These are phyloP conservation scores for Drosophila phalerata DNA, from an alignment of 2,888 invertebrate species.

Conservation along the genomic window DNA sequence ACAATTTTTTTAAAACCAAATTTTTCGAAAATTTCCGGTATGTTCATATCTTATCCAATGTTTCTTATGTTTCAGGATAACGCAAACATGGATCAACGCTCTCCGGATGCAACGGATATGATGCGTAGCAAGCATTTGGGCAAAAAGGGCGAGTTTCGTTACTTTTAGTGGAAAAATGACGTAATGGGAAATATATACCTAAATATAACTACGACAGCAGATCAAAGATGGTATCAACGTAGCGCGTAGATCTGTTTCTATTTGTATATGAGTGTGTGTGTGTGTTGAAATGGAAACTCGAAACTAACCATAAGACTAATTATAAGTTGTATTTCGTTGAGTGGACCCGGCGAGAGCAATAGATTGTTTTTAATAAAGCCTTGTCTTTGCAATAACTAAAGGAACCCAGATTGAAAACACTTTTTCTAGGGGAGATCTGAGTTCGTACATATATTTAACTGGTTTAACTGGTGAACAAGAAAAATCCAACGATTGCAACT, in stretches of 20 bases:
- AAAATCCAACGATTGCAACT: slow-evolving; percentile 65
- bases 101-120: slow-evolving; percentile 91
- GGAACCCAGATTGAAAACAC: slow-evolving; percentile 37
- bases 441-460: slow-evolving; percentile 19
- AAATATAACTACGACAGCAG: slow-evolving; percentile 15
- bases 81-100: slow-evolving; percentile 83
- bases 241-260: slow-evolving; percentile 42
- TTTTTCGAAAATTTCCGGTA: too few relatives aligned
- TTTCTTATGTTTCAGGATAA: slow-evolving; percentile 56
- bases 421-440: not conserved
- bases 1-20: not conserved
- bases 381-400: slow-evolving; percentile 69
- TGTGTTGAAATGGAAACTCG: slow-evolving; percentile 50
- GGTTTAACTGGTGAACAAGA: slow-evolving; percentile 66
- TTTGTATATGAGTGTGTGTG: slow-evolving; percentile 46
- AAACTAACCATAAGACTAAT: slow-evolving; percentile 70
- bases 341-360: slow-evolving; percentile 51
- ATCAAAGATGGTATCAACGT: slow-evolving; percentile 17
- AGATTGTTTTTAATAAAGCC: slow-evolving; percentile 73
- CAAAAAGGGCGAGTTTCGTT: slow-evolving; percentile 97
- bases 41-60: too few relatives aligned
- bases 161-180: slow-evolving; percentile 88
- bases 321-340: slow-evolving; percentile 66
- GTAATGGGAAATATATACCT: slow-evolving; percentile 18
- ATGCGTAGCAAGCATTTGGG: slow-evolving; percentile 94